Percentiles rank a stretch among this genome's conserved stretches.
Conservation (phyloP, 2,113 vertebrate species). For the Pachypanchax playfairii region DNA sequence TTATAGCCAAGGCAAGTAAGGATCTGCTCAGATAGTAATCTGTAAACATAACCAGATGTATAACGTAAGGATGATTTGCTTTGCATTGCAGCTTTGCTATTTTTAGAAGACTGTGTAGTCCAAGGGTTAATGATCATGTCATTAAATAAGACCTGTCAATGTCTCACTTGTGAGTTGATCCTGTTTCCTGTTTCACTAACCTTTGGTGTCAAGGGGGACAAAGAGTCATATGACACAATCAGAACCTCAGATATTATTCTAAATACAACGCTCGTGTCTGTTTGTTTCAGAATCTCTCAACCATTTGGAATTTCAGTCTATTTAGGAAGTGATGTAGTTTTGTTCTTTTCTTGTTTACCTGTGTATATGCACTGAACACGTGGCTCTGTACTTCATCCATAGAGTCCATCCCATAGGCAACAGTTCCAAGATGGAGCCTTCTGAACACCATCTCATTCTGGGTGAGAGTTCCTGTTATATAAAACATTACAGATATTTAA, state of each 20-base stretch:
- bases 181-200: slow-evolving; percentile 93
- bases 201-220: slow-evolving; percentile 92
- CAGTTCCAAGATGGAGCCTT: slow-evolving; percentile 93
- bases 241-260: slow-evolving; percentile 77
- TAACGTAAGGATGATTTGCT: slow-evolving; percentile 68
- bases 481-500: background rate
- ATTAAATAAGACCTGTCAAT: slow-evolving; percentile 88
- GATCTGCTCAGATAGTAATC: slow-evolving; percentile 15
- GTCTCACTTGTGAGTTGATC: slow-evolving; percentile 79
- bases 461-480: slow-evolving; percentile 89
- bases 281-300: slow-evolving; percentile 17
- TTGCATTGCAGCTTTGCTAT: slow-evolving; percentile 85
- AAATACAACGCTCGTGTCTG: slow-evolving; percentile 32
- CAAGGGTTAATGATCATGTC: slow-evolving; percentile 90
- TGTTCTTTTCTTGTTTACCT: slow-evolving; percentile 77
- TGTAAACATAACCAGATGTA: slow-evolving; percentile 79
- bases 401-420: slow-evolving; percentile 95
- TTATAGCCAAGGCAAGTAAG: background rate
- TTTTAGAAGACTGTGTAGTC: slow-evolving; percentile 83
- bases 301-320: slow-evolving; percentile 11
- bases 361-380: slow-evolving; percentile 95
- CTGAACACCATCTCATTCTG: slow-evolving; percentile 99
- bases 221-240: slow-evolving; percentile 79
- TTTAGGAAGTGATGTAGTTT: background rate
- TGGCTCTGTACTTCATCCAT: slow-evolving; percentile 99